Percentiles rank a stretch among this genome's conserved stretches.
Conservation (phyloP, 1,140 invertebrate species). For the Hyphantria cunea region DNA sequence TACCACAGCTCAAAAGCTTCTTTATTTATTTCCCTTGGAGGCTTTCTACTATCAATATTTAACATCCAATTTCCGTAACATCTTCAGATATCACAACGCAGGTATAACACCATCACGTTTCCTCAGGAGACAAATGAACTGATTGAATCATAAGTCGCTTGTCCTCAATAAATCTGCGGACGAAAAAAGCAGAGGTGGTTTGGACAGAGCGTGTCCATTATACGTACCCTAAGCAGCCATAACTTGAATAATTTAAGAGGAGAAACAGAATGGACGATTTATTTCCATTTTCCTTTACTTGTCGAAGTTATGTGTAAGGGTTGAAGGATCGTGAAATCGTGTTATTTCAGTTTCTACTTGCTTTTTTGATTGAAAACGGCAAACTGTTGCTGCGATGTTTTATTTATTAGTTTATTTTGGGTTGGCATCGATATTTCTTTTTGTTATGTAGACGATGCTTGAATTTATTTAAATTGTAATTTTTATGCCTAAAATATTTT, state of each 20-base stretch:
- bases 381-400: constrained; percentile 11
- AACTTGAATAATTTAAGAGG: constrained; percentile 32
- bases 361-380: constrained; percentile 6
- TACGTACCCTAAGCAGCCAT: constrained; percentile 13
- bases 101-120: neutral
- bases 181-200: constrained; percentile 8
- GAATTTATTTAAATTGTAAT: neutral
- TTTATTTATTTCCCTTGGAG: neutral
- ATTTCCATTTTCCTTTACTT: constrained; percentile 32
- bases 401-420: neutral
- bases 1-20: neutral
- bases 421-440: neutral
- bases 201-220: constrained; percentile 8
- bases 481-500: too few relatives aligned
- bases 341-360: neutral
- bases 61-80: neutral
- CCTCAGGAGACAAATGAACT: neutral
- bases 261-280: constrained; percentile 25
- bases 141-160: neutral
- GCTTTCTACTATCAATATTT: neutral
- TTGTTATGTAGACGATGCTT: neutral
- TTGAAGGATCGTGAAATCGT: constrained; percentile 14
- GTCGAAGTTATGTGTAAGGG: constrained; percentile 7
- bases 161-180: neutral
- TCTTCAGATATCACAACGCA: neutral